phyloP scores from a whole-genome alignment of 2,888 invertebrate genomes.

The Antheraea assamensis region DNA sequence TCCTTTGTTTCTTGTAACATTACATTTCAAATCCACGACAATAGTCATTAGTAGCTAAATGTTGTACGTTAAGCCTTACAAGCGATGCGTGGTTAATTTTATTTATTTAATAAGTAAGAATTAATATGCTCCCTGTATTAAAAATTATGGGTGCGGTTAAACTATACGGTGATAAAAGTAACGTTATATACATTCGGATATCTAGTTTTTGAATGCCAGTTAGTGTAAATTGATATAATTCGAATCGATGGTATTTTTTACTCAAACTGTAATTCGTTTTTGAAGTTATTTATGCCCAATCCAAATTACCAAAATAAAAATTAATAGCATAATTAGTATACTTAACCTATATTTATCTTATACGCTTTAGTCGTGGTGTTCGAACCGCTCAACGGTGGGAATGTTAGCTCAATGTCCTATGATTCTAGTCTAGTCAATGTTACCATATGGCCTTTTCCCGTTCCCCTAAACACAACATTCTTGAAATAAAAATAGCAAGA shows the following conservation, averaged over 20 bases:
- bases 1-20: background rate
- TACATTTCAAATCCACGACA: background rate
- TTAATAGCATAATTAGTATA: no score
- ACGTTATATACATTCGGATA: conserved; percentile 40
- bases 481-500: no score
- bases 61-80: background rate
- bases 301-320: no score
- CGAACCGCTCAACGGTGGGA: no score
- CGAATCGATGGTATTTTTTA: no score
- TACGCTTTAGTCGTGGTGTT: background rate
- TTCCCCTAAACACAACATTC: no score
- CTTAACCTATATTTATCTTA: no score
- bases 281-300: no score
- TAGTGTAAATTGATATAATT: background rate
- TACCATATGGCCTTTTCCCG: no score
- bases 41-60: background rate
- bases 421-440: no score
- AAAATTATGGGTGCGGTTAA: background rate
- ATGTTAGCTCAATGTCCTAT: background rate
- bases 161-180: conserved; percentile 26
- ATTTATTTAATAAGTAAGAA: background rate
- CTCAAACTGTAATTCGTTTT: no score
- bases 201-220: conserved; percentile 19
- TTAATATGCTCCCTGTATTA: background rate
- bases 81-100: background rate